These are phyloP conservation scores for Macaca mulatta DNA, from an alignment of 2,113 vertebrate species.

Conservation along the genomic window DNA sequence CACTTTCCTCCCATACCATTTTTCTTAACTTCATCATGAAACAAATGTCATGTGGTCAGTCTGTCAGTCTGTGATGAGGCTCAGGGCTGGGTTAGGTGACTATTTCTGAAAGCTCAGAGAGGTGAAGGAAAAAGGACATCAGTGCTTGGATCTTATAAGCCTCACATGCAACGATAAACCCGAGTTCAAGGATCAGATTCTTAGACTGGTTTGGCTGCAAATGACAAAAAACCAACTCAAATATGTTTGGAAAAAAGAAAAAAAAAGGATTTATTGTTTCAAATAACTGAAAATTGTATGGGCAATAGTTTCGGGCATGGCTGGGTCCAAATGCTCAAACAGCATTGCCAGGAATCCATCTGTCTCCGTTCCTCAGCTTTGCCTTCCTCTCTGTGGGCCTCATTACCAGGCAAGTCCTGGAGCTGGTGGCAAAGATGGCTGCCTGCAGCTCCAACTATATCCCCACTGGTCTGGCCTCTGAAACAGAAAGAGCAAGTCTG, in stretches of 20 bases:
- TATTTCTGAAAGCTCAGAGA: background rate
- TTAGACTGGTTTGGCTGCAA: background rate
- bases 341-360: background rate
- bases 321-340: background rate
- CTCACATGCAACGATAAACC: background rate
- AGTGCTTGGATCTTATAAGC: background rate
- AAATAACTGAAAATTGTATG: background rate
- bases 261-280: background rate
- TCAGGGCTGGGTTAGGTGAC: background rate
- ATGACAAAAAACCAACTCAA: conserved; percentile 20
- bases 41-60: background rate
- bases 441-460: background rate
- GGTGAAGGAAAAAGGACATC: background rate
- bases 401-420: background rate
- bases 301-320: background rate
- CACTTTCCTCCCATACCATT: background rate
- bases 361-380: background rate
- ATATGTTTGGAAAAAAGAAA: background rate
- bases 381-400: background rate
- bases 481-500: background rate
- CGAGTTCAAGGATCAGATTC: background rate
- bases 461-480: background rate
- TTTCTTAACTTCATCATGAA: background rate
- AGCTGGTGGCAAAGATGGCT: background rate
- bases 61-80: background rate